These are phyloP conservation scores for Menura novaehollandiae DNA, from an alignment of 2,113 vertebrate genomes.

Conservation along the genomic window DNA sequence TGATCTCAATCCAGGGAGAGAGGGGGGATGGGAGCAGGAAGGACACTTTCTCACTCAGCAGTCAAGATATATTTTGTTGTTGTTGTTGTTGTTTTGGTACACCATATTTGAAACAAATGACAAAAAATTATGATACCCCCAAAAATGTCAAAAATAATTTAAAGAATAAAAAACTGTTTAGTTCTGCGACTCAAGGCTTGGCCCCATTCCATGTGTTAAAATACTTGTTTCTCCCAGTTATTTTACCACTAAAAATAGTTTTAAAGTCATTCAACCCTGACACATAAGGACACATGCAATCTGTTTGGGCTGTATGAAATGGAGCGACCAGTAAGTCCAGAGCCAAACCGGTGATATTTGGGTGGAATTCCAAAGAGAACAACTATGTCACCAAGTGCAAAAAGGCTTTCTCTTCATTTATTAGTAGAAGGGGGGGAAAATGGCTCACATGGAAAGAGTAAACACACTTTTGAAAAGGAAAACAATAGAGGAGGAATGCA, in stretches of 20 bases:
- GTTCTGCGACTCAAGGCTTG: background rate
- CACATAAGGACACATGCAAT: background rate
- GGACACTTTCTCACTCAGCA: background rate
- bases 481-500: background rate
- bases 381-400: background rate
- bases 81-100: background rate
- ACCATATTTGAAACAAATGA: background rate
- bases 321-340: background rate
- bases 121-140: background rate
- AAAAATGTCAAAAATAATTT: background rate
- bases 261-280: background rate
- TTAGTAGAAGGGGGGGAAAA: accelerated
- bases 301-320: background rate
- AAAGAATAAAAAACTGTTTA: background rate
- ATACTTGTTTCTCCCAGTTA: background rate
- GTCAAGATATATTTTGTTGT: background rate
- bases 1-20: conserved; percentile 26
- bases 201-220: background rate
- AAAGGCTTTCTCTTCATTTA: background rate
- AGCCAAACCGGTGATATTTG: background rate
- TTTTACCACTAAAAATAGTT: conserved; percentile 16
- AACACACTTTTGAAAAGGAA: background rate
- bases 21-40: background rate
- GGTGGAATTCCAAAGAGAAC: background rate
- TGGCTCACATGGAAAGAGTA: background rate